Base-by-base conservation (phyloP, 2,113 vertebrate genomes). In the Eurypyga helias region DNA sequence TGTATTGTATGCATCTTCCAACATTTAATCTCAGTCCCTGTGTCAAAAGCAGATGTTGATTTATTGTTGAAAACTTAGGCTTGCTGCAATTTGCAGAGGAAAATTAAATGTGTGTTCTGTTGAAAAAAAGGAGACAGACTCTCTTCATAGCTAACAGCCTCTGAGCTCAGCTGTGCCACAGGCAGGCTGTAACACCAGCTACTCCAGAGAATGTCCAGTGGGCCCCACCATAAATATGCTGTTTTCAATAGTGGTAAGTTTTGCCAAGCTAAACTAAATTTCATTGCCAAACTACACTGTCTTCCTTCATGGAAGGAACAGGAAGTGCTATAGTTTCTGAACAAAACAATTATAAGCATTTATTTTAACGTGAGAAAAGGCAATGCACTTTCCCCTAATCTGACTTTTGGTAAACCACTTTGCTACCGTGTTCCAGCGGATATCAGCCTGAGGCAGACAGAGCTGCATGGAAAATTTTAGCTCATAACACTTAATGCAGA, bases 141-240 rank as follows among this genome's bases (percentile, higher is more conserved):
- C 26, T 54, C 64, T 33, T 10, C 14, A 25, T 69, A 48, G 21
- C 3, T 7, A 70, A 80, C 13, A 34, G 24, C 24, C 12, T 55
- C 36, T 48, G 52, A 57, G 57, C 9, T 26, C 25, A 20, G 7
- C 41, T 13, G 64, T 14, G 51, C 14, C 76, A 41, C 21, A 19
- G n/a, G 34, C 70, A 62, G 45, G 49, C 46, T 66, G 49, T 4
- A 21, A 17, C 4, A 15, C 23, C 62, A 36, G 58, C 19, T 8
- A 16, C 17, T 0, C 7, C 0, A 31, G 34, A 69, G 49, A 49
- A 66, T 3, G 46, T 4, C 49, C 45, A 72, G 15, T 13, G 18
- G 7, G 11, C 38, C 61, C 60, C 57, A 65, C 64, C 51, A 65
- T 2, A 55, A n/a, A 58, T 7, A 11, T 0, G 2, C 49, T 33